Evolutionary conservation across 2,113 vertebrate species (phyloP).

Genomic region (Amia ocellicauda): DNA sequence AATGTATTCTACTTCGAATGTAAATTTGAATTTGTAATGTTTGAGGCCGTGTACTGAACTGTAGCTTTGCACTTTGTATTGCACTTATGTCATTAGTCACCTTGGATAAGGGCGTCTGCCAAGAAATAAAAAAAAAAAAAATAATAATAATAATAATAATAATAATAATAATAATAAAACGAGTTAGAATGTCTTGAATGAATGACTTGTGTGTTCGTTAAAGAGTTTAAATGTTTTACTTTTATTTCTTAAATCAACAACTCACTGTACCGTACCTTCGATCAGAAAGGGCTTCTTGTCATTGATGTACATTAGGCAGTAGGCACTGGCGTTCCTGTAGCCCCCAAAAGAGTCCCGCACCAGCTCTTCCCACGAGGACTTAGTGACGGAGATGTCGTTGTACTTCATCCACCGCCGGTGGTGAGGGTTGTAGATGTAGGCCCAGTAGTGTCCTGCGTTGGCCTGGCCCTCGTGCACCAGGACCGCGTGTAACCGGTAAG

Average conservation of each 20-base stretch:
- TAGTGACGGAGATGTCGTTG: slow-evolving; percentile 95
- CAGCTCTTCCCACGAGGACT: slow-evolving; percentile 96
- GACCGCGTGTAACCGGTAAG: slow-evolving; percentile 93
- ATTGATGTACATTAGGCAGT: slow-evolving; percentile 98
- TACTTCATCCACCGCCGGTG: slow-evolving; percentile 97
- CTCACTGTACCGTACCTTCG: slow-evolving; percentile 81
- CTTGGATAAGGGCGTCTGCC: no score
- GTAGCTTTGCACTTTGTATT: no score
- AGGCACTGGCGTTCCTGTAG: slow-evolving; percentile 94
- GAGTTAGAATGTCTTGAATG: no score
- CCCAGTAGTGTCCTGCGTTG: slow-evolving; percentile 97
- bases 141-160: neutral
- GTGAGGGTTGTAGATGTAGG: slow-evolving; percentile 90
- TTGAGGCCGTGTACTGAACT: no score
- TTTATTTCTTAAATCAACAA: no score
- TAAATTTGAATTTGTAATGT: no score
- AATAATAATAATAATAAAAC: neutral
- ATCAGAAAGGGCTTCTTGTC: slow-evolving; percentile 94
- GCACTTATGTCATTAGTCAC: no score
- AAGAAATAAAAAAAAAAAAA: no score
- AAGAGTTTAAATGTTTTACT: no score
- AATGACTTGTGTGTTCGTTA: no score
- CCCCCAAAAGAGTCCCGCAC: slow-evolving; percentile 96
- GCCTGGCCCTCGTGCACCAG: slow-evolving; percentile 97
- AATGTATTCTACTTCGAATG: no score